These are phyloP conservation scores for Trichopria drosophilae DNA, from an alignment of 2,888 invertebrate species.

Conservation along the genomic window DNA sequence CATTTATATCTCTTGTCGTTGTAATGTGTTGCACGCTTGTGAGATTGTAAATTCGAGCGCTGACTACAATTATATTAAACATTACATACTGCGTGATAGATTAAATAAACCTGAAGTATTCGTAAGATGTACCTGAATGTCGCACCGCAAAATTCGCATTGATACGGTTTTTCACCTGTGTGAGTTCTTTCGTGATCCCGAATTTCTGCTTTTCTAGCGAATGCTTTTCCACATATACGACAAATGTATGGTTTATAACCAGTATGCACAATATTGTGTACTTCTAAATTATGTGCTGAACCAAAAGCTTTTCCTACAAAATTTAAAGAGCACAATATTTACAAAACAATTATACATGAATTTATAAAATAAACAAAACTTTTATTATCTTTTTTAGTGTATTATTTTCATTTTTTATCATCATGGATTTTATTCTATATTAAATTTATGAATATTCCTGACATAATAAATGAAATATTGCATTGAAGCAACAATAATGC, in stretches of 20 bases:
- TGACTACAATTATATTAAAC: slow-evolving; percentile 62
- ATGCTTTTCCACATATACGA: slow-evolving; percentile 71
- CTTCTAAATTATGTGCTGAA: slow-evolving; percentile 74
- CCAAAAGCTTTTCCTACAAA: slow-evolving; percentile 72
- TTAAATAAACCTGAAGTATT: slow-evolving; percentile 23
- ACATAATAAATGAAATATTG: too few species aligned
- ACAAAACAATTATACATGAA: background rate
- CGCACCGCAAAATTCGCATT: slow-evolving; percentile 77
- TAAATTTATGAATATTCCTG: too few species aligned
- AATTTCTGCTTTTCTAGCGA: slow-evolving; percentile 76
- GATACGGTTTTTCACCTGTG: slow-evolving; percentile 79
- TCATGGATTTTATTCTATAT: too few species aligned
- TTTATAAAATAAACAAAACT: background rate
- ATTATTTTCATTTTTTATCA: too few species aligned
- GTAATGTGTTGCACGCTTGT: slow-evolving; percentile 76
- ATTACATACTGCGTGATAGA: background rate
- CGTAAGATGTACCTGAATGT: slow-evolving; percentile 63
- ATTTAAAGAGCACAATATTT: slow-evolving; percentile 7
- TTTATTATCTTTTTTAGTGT: background rate
- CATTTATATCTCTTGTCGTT: slow-evolving; percentile 77
- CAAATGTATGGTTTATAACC: slow-evolving; percentile 74
- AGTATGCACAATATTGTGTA: slow-evolving; percentile 79
- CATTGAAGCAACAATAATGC: too few species aligned
- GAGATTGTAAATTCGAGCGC: slow-evolving; percentile 79
- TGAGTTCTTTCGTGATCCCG: slow-evolving; percentile 81